phyloP scores from a whole-genome alignment of 2,888 invertebrate species.

The Parthenolecanium corni region DNA sequence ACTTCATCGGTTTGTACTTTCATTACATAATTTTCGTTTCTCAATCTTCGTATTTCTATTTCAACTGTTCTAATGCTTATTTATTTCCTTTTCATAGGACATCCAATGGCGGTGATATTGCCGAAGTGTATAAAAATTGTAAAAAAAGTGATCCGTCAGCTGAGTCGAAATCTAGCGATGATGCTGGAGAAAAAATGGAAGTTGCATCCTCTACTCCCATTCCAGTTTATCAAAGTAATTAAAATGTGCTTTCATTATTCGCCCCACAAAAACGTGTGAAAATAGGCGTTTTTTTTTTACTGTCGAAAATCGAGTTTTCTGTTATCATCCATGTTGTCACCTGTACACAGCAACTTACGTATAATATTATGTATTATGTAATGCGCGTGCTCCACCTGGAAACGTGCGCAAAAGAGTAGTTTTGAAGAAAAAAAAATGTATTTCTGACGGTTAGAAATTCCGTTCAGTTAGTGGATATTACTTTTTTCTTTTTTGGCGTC shows the following conservation, averaged over 20 bases:
- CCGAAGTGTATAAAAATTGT: conserved; percentile 53
- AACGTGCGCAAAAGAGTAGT: no score
- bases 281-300: not conserved
- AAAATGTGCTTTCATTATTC: not conserved
- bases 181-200: conserved; percentile 44
- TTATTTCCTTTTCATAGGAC: conserved; percentile 9
- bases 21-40: no score
- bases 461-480: no score
- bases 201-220: conserved; percentile 28
- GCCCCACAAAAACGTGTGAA: no score
- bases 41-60: no score
- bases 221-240: conserved; percentile 21
- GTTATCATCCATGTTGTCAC: no score
- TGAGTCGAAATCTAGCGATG: conserved; percentile 47
- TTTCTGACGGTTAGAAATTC: no score
- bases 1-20: conserved; percentile 48
- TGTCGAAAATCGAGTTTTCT: not conserved
- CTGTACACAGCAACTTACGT: no score
- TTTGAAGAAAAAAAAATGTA: no score
- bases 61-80: not conserved
- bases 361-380: no score
- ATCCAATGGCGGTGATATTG: conserved; percentile 46
- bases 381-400: no score
- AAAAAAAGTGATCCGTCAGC: conserved; percentile 48
- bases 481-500: no score